Conservation (phyloP, 2,888 invertebrate genomes). For the Limnephilus marmoratus region DNA sequence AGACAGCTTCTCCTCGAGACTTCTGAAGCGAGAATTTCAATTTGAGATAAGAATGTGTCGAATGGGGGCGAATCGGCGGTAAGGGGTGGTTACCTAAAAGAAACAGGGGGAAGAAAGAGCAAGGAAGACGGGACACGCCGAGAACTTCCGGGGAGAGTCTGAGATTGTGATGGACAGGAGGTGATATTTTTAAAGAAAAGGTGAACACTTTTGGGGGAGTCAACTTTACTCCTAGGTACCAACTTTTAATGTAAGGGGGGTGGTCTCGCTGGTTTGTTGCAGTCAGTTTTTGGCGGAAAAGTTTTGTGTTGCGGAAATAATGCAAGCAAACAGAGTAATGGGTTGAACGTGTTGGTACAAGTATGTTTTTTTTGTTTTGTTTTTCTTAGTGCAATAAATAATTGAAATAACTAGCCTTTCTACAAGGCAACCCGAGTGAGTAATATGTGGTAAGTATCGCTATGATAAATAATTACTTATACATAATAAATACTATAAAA, state of each 20-base stretch:
- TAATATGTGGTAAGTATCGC: too few species aligned
- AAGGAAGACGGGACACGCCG: conserved; percentile 42
- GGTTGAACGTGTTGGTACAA: background rate
- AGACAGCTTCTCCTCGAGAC: conserved; percentile 45
- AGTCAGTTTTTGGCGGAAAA: background rate
- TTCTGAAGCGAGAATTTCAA: conserved; percentile 78
- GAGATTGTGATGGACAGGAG: conserved; percentile 41
- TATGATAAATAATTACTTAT: too few species aligned
- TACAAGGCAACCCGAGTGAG: too few species aligned
- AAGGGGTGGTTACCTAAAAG: conserved; percentile 44
- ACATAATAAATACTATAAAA: too few species aligned
- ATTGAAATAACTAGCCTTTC: too few species aligned
- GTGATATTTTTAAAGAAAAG: conserved; percentile 36
- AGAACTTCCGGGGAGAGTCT: conserved; percentile 31
- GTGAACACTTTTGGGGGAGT: background rate
- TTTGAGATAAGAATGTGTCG: conserved; percentile 80
- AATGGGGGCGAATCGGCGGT: conserved; percentile 69
- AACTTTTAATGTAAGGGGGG: background rate
- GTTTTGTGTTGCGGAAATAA: background rate
- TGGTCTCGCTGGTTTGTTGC: background rate
- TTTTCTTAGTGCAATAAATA: background rate
- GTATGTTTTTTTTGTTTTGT: background rate
- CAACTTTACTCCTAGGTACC: background rate
- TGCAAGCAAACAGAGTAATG: background rate
- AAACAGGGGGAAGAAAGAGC: background rate